Evolutionary conservation across 2,888 invertebrate species (phyloP), one percentile per base, ranked within the genome.

Genomic region (Oscheius myriophilus): DNA sequence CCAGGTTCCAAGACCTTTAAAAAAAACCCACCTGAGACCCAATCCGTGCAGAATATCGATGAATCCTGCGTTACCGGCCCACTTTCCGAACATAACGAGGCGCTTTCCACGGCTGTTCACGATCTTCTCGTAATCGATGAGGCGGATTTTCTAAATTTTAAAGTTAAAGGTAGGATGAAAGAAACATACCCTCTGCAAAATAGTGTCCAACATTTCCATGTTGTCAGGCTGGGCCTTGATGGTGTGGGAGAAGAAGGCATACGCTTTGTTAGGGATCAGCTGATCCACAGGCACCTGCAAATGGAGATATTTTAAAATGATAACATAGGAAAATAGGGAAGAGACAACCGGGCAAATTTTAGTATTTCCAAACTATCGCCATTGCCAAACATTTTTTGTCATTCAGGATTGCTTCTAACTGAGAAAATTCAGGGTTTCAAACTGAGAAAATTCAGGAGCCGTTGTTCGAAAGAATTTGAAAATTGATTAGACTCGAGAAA

Each of bases 201-300:
- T 92, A 4, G 96, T 94, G 87, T 99, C 98, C 76, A 99, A 88
- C 82, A 99, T 90, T 0, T 95, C 92, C 97, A 99, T 97, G 87
- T 99, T 99, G 49, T 92, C 92, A 86, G 96, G 95, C 88, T 99
- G 98, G 0, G 96, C 98, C 88, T 99, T 99, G 83, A 98, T 99
- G 0, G 97, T 98, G 87, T 99, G 98, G 0, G 97, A 97, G 88
- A 99, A 99, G 88, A 98, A 93, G 84, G 95, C 96, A 87, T 97
- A 99, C 0, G 98, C 97, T 89, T 96, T 96, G 86, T 96, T 92
- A 0, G 96, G 95, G 72, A 96, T 92, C 12, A 99, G 90, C 49
- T 93, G 91, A 85, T 96, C 95, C 11, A 94, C 91, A 84, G 75
- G 89, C 12, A 86, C 86, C 72, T 76, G 42, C 21, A 67, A 49